Evolutionary conservation across 2,797 vertebrate species (phyloP), one percentile per base, ranked within the genome.

Genomic region (Odontamblyopus lacepedii): DNA sequence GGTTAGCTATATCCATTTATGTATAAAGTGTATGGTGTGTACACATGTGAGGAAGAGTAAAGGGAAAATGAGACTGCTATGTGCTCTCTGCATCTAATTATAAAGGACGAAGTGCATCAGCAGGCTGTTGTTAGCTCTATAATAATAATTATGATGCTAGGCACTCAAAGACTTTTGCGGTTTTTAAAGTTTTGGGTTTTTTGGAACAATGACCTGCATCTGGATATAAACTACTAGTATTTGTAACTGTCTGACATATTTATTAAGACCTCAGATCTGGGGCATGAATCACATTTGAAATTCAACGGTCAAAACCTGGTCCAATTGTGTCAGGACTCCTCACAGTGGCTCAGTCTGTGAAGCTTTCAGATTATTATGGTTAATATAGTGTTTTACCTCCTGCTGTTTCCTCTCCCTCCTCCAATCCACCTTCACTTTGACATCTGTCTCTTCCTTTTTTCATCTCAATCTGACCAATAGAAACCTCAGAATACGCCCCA

Each of bases 281-380:
- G 38, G 63, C 38, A 44, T 29, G 44, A 44, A 44, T 26, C 5
- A 29, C 38, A 44, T 64, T 64, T 44, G 5, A n/a, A 4, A 56
- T 23, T 56, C 18, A 23, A 18, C 8, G 38, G 35, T 44, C 19
- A 26, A 38, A 64, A 64, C 35, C 26, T 11, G 9, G 32, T 63
- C 79, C 41, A 68, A 78, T 84, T 88, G 85, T 78, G 79, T 81
- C 83, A 83, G 78, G 69, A 79, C 86, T 79, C 76, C 85, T 84
- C 83, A 87, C 80, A 74, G 67, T 69, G 82, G 84, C 84, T 78
- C 73, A 48, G 51, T 38, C 51, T 79, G 65, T 63, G 66, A 62
- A 27, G 70, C 64, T 63, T 64, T 67, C 60, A 63, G 18, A 75
- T 85, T 81, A 87, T 83, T 85, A 74, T 84, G 84, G 85, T 83